Percentiles rank a stretch among this genome's conserved stretches.
Evolutionary conservation across 1,140 invertebrate species (phyloP).

Genomic region (Nylanderia fulva): DNA sequence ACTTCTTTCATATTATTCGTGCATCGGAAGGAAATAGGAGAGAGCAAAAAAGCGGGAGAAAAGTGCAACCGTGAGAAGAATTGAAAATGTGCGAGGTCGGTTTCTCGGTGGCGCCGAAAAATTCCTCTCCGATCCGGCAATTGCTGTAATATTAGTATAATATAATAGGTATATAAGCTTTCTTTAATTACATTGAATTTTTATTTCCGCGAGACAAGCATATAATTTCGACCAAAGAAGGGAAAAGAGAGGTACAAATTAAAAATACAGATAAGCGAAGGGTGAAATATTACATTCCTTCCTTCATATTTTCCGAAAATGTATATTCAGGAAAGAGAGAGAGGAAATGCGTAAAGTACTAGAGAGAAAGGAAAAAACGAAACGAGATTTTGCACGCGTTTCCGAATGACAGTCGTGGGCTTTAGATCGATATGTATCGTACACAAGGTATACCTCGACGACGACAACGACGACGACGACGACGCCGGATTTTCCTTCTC

Average conservation of each 20-base stretch:
- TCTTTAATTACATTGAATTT: too few relatives aligned
- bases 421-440: constrained; percentile 82
- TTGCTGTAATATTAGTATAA: too few relatives aligned
- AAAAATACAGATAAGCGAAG: too few relatives aligned
- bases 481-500: not conserved
- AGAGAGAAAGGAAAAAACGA: not conserved
- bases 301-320: too few relatives aligned
- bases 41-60: constrained; percentile 7
- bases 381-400: too few relatives aligned
- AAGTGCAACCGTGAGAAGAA: not conserved
- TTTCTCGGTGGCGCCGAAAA: not conserved
- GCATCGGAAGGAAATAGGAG: not conserved
- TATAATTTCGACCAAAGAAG: too few relatives aligned
- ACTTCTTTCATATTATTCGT: not conserved
- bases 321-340: not conserved
- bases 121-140: not conserved
- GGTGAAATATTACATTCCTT: not conserved
- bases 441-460: constrained; percentile 71
- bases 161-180: too few relatives aligned
- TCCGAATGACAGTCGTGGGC: constrained; percentile 76
- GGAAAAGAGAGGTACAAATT: too few relatives aligned
- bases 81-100: not conserved
- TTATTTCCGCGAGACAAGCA: too few relatives aligned
- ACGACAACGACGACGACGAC: constrained; percentile 25
- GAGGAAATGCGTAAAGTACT: not conserved